Base-by-base conservation (phyloP, 1,140 invertebrate species). In the Cardiocondyla obscurior region DNA sequence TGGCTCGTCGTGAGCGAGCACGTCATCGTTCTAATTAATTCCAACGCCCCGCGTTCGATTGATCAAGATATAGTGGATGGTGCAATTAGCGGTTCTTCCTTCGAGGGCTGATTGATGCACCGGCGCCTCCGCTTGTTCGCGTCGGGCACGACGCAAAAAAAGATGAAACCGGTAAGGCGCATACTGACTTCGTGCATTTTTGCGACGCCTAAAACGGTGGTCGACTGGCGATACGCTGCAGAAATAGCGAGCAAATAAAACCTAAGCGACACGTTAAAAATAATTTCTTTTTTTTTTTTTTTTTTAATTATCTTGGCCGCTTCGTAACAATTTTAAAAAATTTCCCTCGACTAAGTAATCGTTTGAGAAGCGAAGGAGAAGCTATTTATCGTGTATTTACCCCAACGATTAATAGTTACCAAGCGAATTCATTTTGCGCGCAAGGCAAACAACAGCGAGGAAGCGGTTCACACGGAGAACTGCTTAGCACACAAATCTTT, bases 21-120 rank as follows among this genome's bases (percentile, higher is more conserved):
- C 87, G 87, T 91, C 89, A 91, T 89, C 89, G 84, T 90, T 85
- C 88, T 90, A 91, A 91, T 91, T 90, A 90, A 91, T 91, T 91
- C 85, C 85, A 85, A 73, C 83, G 88, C 88, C 85, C 87, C 85
- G 57, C 69, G 70, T 84, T 57, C 85, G 85, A 91, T 90, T 86
- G 88, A 91, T 91, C 90, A 85, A 91, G 90, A 91, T 91, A 90
- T 88, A 65, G 88, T 69, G 88, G 86, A 83, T 55, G 79, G 64
- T 46, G 86, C 86, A 90, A 90, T 90, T 90, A 90, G 89, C 84
- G 84, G 88, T 73, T 72, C 65, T 79, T 74, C 85, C 77, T 89
- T 88, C 87, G 88, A 89, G 82, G 86, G 69, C 76, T 87, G 84
- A 90, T 85, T 83, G 90, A 90, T 87, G 88, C 84, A 69, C 65